Evolutionary conservation across 2,113 vertebrate species (phyloP).

Genomic region (Embiotoca jacksoni): DNA sequence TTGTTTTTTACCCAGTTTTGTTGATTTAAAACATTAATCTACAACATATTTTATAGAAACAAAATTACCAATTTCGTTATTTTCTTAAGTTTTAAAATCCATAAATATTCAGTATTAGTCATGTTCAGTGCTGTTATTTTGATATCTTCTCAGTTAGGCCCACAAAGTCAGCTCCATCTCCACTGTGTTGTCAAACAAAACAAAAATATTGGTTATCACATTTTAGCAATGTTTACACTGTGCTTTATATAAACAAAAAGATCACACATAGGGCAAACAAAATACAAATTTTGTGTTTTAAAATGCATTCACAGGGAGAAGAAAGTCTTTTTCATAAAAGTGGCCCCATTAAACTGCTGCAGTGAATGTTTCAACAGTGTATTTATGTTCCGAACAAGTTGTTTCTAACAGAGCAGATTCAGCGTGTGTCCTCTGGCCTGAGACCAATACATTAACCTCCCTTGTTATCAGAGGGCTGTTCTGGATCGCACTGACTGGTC

Average conservation of each 20-base stretch:
- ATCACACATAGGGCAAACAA: background rate
- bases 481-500: conserved; percentile 57
- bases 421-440: conserved; percentile 55
- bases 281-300: conserved; percentile 22
- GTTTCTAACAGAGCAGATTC: conserved; percentile 55
- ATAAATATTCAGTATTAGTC: no score
- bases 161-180: background rate
- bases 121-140: background rate
- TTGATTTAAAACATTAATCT: no score
- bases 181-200: conserved; percentile 4
- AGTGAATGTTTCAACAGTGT: conserved; percentile 16
- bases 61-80: no score
- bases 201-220: conserved; percentile 26
- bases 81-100: no score
- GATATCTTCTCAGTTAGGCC: background rate
- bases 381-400: conserved; percentile 52
- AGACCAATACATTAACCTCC: conserved; percentile 53
- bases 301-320: conserved; percentile 5
- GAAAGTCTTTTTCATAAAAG: conserved; percentile 15
- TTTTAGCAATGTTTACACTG: background rate
- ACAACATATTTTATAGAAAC: no score
- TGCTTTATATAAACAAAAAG: conserved; percentile 23
- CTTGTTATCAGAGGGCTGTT: conserved; percentile 50
- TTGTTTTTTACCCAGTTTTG: background rate
- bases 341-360: conserved; percentile 9